phyloP scores from a whole-genome alignment of 2,797 vertebrate genomes.

The Gymnothorax javanicus region DNA sequence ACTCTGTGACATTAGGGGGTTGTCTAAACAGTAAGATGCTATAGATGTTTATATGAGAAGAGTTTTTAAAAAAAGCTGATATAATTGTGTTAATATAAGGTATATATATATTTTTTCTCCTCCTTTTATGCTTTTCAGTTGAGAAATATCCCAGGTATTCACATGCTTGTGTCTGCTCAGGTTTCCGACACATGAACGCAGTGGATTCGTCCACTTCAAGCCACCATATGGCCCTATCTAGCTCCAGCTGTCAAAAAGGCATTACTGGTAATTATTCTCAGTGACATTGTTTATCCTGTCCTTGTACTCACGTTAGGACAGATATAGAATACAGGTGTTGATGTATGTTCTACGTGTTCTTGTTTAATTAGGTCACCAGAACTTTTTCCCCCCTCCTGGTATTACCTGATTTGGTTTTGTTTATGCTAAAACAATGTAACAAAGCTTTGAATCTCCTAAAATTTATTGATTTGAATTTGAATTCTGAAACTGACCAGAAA shows the following conservation, averaged over 20 bases:
- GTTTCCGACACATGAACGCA: not conserved
- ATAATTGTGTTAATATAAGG: not conserved
- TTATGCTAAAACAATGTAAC: not conserved
- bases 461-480: not conserved
- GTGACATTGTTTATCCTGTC: not conserved
- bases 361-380: constrained; percentile 7
- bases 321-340: not conserved
- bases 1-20: constrained; percentile 30
- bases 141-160: constrained; percentile 4
- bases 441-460: not conserved
- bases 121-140: not conserved
- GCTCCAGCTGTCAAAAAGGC: constrained; percentile 11
- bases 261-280: not conserved
- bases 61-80: constrained; percentile 9
- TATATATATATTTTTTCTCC: constrained; percentile 10
- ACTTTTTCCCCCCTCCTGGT: not conserved
- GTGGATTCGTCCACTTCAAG: not conserved
- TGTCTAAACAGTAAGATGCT: not conserved
- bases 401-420: not conserved
- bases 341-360: not conserved
- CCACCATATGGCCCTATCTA: not conserved
- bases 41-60: constrained; percentile 17
- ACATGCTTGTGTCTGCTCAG: constrained; percentile 18
- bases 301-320: constrained; percentile 12
- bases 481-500: not conserved